Evolutionary conservation across 2,888 invertebrate genomes (phyloP), one percentile per base, ranked within the genome.

Genomic region (Nomada ferruginata): DNA sequence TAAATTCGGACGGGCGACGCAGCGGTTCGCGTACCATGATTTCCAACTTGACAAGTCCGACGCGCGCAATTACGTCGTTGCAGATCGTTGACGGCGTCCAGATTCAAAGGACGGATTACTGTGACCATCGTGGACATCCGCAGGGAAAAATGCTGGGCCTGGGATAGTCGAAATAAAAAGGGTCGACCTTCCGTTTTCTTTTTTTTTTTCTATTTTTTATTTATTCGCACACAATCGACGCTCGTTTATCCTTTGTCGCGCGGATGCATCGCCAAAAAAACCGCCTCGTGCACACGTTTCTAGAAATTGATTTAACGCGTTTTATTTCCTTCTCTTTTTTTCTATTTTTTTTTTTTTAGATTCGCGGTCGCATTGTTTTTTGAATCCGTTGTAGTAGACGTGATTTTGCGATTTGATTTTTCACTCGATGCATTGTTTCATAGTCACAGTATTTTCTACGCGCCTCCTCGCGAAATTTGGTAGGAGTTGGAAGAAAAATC

Each of bases 101-200:
- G 71, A 82, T 82, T 78, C 75, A 73, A 82, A 79, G 79, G 57
- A 76, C 72, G 69, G 61, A 83, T 79, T 74, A 80, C 53, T 42
- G 61, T 10, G 59, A 57, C 15, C 57, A 65, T 50, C 69, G 36
- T 15, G 44, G 50, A 78, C 82, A 78, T 68, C 75, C 59, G 23
- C 26, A 52, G 20, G 36, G 50, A 52, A 36, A 71, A 71, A 66
- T 61, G 55, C 65, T 36, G 44, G 57, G 23, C 44, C 55, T 13
- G 68, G 29, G 11, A 23, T 10, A n/a, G 9, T 3, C 52, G 66
- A 82, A 80, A 82, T 81, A 71, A 75, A 75, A 71, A 63, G 63
- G 44, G 50, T 23, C 66, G 44, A 29, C 15, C 59, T 26, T 15
- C 18, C 42, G 42, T 47, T 50, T 26, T 65, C 53, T 59, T 20